Base-by-base conservation (phyloP, 92 coral and sea anemone species). In the Virgularia gustaviana region DNA sequence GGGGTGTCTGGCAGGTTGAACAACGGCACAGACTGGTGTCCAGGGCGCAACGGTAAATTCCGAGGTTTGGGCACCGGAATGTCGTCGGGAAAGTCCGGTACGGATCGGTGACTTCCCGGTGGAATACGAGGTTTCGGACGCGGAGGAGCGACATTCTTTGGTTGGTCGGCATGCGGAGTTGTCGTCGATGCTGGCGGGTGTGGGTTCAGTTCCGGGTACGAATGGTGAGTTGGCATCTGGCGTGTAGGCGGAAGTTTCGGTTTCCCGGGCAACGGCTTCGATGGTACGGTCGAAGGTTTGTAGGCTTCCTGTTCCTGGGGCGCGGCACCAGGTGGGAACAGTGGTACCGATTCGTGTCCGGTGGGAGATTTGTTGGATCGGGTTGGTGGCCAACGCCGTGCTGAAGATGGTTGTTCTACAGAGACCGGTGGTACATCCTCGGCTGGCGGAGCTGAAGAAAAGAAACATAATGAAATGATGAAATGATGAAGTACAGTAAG, bases 61-160 rank as follows among this genome's bases (percentile, higher is more conserved):
- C 75, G 31, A 28, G 75, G 60, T 35, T 68, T 68, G 9, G 75
- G 61, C 18, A 68, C 61, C 13, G 75, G 75, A 34, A 66, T 6
- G 2, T 66, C 57, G 36, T 66, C 73, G 58, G 73, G 73, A 45
- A 66, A 66, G 11, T 66, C 73, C 57, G 73, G 73, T 6, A 66
- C 73, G 23, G 73, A 66, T 10, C 37, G 57, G 34, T 66, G 73
- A 32, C 73, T 32, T 56, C 28, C 38, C 22, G 34, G 73, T 23
- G 57, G 38, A 22, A 41, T 57, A 15, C 73, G 73, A 5, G 73
- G 73, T 43, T 43, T 66, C 9, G 73, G 57, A 27, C 73, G 73
- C 43, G 73, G 73, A 13, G 71, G 52, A 10, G 30, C 34, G 13
- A 36, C 53, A 13, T 38, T 15, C 18, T 49, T 49, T 31, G 45